Evolutionary conservation across 1,140 invertebrate genomes (phyloP).

Genomic region (Euura saliciscinereae): DNA sequence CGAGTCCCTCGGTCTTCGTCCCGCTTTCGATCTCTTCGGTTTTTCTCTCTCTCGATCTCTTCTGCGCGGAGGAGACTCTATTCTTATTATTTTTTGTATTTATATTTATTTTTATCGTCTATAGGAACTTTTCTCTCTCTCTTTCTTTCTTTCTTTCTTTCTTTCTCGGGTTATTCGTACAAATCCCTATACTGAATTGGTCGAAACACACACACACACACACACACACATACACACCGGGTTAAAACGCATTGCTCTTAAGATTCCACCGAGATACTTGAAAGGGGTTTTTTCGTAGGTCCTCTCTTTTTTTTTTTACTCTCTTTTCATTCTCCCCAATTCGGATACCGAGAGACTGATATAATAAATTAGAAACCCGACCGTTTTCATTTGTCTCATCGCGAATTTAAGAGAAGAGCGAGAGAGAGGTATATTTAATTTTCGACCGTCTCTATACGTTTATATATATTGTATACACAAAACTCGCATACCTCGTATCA

Average conservation of each 20-base stretch:
- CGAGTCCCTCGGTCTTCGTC: constrained; percentile 19
- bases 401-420: too few relatives aligned
- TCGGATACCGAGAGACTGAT: too few relatives aligned
- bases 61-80: not conserved
- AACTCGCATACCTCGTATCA: too few relatives aligned
- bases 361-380: too few relatives aligned
- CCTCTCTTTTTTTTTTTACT: not conserved
- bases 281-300: not conserved
- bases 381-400: too few relatives aligned
- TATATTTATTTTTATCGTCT: constrained; percentile 14
- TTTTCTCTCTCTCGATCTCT: constrained; percentile 13
- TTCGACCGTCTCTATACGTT: too few relatives aligned
- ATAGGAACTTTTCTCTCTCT: constrained; percentile 9
- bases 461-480: too few relatives aligned
- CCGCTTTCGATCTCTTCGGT: constrained; percentile 16
- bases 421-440: too few relatives aligned
- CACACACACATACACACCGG: constrained; percentile 20
- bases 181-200: too few relatives aligned
- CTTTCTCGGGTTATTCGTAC: not conserved
- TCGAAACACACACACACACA: too few relatives aligned
- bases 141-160: constrained; percentile 13
- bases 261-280: constrained; percentile 27
- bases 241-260: constrained; percentile 38
- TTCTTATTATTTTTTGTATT: too few relatives aligned
- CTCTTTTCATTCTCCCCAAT: not conserved